These are phyloP conservation scores for Stenurella melanura DNA, from an alignment of 2,888 invertebrate genomes.

Conservation along the genomic window DNA sequence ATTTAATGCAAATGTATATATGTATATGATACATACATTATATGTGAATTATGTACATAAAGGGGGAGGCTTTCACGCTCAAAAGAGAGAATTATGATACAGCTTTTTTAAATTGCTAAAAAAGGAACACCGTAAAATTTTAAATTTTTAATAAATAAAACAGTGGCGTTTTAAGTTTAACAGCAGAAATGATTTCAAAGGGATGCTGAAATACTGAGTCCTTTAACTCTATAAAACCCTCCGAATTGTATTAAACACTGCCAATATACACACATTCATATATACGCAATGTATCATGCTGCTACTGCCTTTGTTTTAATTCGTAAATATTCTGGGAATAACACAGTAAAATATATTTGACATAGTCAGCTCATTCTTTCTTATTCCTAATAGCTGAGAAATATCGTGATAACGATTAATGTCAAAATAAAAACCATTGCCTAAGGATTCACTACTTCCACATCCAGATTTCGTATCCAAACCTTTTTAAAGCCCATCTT, in stretches of 20 bases:
- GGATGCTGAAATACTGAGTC: background rate
- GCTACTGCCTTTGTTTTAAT: background rate
- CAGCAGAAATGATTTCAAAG: constrained; percentile 15
- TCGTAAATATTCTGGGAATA: background rate
- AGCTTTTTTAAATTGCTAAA: constrained; percentile 37
- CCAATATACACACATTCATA: background rate
- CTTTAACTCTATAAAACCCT: constrained; percentile 3
- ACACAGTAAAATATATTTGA: too few relatives aligned
- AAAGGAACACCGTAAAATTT: constrained; percentile 16
- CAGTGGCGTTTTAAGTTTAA: constrained; percentile 26
- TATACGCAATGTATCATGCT: background rate
- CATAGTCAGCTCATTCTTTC: too few relatives aligned
- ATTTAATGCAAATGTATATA: constrained; percentile 57
- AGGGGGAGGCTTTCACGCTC: constrained; percentile 46
- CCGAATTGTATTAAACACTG: background rate
- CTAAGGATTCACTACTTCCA: too few relatives aligned
- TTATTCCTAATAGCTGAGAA: too few relatives aligned
- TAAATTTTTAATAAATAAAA: constrained; percentile 34
- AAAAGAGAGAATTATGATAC: constrained; percentile 48
- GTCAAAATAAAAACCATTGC: too few relatives aligned
- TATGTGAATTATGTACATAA: constrained; percentile 51
- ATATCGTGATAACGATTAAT: too few relatives aligned
- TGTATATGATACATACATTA: constrained; percentile 56
- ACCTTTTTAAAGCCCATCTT: too few relatives aligned
- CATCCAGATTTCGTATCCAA: too few relatives aligned